phyloP scores from a whole-genome alignment of 2,888 invertebrate genomes.

The Galerucella pusilla region DNA sequence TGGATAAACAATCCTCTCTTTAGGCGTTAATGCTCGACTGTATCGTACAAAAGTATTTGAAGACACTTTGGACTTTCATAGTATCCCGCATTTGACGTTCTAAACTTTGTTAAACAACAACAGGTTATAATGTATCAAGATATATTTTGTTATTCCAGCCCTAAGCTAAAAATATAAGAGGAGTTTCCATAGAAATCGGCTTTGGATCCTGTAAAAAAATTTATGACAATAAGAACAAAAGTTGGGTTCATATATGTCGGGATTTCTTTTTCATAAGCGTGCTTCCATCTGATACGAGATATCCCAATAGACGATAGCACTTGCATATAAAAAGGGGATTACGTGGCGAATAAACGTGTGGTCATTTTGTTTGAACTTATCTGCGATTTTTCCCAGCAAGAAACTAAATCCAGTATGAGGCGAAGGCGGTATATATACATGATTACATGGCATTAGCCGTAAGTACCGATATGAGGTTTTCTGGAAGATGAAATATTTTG shows the following conservation, averaged over 20 bases:
- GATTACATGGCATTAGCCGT: constrained; percentile 29
- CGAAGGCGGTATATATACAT: constrained; percentile 27
- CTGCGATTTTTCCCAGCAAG: constrained; percentile 32
- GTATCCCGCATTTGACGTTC: too few species aligned
- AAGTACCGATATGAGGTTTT: constrained; percentile 26
- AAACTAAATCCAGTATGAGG: constrained; percentile 26
- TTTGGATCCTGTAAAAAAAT: constrained; percentile 22
- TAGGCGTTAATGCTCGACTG: too few species aligned
- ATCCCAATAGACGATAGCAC: constrained; percentile 35
- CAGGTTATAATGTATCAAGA: not conserved
- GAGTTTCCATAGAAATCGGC: constrained; percentile 11
- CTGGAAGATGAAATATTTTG: constrained; percentile 20
- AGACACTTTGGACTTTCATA: too few species aligned
- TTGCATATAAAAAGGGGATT: constrained; percentile 48
- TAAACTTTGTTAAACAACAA: not conserved
- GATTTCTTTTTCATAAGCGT: constrained; percentile 49
- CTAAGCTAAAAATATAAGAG: not conserved
- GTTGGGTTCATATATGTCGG: constrained; percentile 43
- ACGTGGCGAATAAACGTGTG: constrained; percentile 44
- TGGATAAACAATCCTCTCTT: too few species aligned
- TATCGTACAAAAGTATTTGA: too few species aligned
- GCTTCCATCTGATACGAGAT: constrained; percentile 39
- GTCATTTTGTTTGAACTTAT: constrained; percentile 45
- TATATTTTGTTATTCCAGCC: not conserved
- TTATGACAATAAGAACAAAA: constrained; percentile 40